Base-by-base conservation (phyloP, 2,888 invertebrate species). In the Lepas anatifera region DNA sequence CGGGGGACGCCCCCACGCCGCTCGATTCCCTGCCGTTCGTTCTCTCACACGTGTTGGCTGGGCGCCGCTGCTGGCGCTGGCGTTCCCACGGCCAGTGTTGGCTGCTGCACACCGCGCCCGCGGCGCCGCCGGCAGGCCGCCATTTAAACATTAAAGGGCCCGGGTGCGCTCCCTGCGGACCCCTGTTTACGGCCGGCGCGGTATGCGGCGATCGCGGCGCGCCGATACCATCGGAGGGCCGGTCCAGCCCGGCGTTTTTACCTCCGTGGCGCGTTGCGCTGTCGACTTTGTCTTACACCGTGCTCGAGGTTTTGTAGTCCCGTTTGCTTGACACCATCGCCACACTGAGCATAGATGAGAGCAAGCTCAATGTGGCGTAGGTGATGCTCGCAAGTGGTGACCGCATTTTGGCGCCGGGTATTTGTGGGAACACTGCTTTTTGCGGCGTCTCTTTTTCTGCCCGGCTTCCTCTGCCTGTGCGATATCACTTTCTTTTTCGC, bases 121-220 rank as follows among this genome's bases (percentile, higher is more conserved):
- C 18, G 29, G 32, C 35, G 58, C 58, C 32, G 32, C 58, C 35
- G 22, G 22, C 58, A n/a, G 35, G 58, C 16, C 35, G 58, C 58
- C 58, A 22, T 58, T 58, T 58, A 58, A 58, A 58, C 18, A 58
- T 58, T 58, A 58, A 58, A 58, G 58, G 58, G 6, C 58, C 35
- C 32, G 35, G 22, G 2, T 4, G 41, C 41, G 58, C 58, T 32
- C 18, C 58, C 32, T 32, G 58, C 52, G 29, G 52, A 32, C 35
- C 7, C 7, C 35, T 58, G 35, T 58, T 58, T 58, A 58, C 58
- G 13, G 52, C 52, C 3, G 58, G 58, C 18, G 22, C 58, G 58
- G 58, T 58, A 58, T 58, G 58, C 58, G 58, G 25, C 48, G 48
- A 4, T 13, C 6, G n/a, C 11, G 41, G 48, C 7, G 7, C 48